Evolutionary conservation across 2,797 vertebrate species (phyloP), one percentile per base, ranked within the genome.

Genomic region (Anas bernieri): DNA sequence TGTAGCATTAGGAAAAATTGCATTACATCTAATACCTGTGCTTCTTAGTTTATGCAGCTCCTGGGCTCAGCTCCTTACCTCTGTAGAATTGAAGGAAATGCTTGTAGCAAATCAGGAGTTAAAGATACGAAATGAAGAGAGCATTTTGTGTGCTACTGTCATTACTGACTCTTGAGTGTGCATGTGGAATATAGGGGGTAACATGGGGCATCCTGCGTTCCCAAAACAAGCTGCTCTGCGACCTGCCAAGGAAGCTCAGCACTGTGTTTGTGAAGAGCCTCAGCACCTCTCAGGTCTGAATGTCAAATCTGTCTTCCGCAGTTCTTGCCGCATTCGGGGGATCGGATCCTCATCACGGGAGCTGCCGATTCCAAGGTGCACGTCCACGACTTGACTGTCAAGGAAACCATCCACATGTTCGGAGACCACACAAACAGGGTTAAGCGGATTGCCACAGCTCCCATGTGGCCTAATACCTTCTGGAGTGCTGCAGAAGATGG

Each of bases 391-490:
- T 77, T 99, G 97, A 98, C 98, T 1, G 99, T 98, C 68, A 99
- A 99, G 97, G 99, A 99, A 97, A 99, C 99, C 17, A 99, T 99
- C 97, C 99, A 99, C 94, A 99, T 99, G 98, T 99, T 99, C 98
- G 99, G 99, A 56, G 99, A 99, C 91, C 99, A 99, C 92, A 99
- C 99, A 43, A 99, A 99, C 97, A 97, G 99, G 45, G 99, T 99
- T 31, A 99, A 99, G 92, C 98, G 99, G 64, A 99, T 99, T 6
- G 99, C 99, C 93, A 99, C 99, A 0, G 99, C 99, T 3, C 99
- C 99, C 87, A 99, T 99, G 99, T 99, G 99, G 99, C 99, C 99
- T 46, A 99, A 99, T 98, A 99, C 99, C 9, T 99, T 99, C 98
- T 99, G 99, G 99, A 99, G 99, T 21, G 99, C 99, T 13, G 99